Conservation (phyloP, 2,113 vertebrate genomes). For the Passer domesticus region DNA sequence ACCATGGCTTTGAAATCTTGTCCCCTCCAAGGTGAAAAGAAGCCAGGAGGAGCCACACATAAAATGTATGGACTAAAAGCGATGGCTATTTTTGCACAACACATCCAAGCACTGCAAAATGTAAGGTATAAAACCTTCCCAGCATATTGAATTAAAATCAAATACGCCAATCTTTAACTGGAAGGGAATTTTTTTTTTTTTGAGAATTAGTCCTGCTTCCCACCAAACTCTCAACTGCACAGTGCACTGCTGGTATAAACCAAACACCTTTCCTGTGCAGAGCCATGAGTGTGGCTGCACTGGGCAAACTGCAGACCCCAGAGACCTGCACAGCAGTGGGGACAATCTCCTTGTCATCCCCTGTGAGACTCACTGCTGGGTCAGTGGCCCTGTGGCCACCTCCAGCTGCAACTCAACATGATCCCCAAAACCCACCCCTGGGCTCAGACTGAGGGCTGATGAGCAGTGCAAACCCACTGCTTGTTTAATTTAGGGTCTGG, state of each 20-base stretch:
- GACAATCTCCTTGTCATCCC: neutral
- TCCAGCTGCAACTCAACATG: neutral
- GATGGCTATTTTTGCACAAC: neutral
- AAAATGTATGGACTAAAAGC: neutral
- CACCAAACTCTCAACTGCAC: neutral
- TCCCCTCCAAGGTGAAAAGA: neutral
- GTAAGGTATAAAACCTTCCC: neutral
- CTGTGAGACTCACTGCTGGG: rapidly evolving
- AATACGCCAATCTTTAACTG: neutral
- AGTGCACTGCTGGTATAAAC: neutral
- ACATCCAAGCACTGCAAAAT: neutral
- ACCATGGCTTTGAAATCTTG: rapidly evolving
- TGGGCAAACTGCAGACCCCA: neutral
- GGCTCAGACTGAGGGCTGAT: neutral
- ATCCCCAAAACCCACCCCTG: neutral
- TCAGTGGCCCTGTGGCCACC: neutral
- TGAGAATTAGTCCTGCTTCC: neutral
- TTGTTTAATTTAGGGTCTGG: rapidly evolving
- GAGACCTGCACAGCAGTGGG: neutral
- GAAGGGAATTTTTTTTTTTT: neutral
- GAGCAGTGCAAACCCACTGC: neutral
- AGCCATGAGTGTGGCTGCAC: rapidly evolving
- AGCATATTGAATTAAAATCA: neutral
- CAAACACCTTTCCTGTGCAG: neutral
- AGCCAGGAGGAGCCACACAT: neutral